Evolutionary conservation across 2,113 vertebrate species (phyloP).

Genomic region (Corynorhinus townsendii): DNA sequence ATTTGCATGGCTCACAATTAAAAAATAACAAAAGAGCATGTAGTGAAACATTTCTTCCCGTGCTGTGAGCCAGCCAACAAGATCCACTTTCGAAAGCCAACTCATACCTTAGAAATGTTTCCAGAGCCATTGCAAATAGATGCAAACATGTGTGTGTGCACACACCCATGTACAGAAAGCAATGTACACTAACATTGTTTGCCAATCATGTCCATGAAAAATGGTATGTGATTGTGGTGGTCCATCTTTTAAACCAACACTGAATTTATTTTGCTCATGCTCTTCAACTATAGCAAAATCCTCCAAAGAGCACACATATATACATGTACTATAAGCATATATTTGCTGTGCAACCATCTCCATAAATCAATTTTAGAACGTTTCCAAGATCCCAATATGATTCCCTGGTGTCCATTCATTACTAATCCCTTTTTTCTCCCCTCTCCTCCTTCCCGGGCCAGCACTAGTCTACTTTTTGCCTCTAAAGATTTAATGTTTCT

Average conservation of each 20-base stretch:
- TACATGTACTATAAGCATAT: not conserved
- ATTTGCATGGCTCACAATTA: not conserved
- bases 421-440: not conserved
- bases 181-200: accelerated
- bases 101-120: not conserved
- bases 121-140: accelerated
- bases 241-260: not conserved
- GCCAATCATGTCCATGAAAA: not conserved
- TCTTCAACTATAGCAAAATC: not conserved
- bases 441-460: not conserved
- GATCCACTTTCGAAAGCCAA: not conserved
- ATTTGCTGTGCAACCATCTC: no score
- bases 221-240: not conserved
- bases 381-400: no score
- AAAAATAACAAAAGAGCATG: no score
- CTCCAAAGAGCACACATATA: not conserved
- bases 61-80: not conserved
- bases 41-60: accelerated
- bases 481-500: not conserved
- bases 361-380: not conserved
- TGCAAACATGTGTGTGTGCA: accelerated
- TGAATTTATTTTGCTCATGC: no score
- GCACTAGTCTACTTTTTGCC: not conserved
- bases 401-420: accelerated
- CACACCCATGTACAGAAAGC: not conserved